Conservation (phyloP, 2,888 invertebrate genomes). For the Protonemura montana region DNA sequence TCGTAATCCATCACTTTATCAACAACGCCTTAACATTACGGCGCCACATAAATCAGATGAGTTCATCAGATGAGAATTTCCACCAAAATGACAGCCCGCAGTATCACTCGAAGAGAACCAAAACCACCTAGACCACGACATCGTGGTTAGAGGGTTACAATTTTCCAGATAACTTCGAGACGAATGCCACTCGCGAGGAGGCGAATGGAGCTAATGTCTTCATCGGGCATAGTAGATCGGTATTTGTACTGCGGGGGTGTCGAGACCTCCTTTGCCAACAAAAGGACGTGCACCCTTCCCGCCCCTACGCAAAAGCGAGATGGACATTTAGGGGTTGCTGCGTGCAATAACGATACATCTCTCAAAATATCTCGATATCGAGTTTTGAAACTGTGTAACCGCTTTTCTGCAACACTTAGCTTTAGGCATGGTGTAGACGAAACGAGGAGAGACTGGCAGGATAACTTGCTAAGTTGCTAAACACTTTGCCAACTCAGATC, state of each 20-base stretch:
- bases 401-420: conserved; percentile 25
- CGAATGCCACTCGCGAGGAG: background rate
- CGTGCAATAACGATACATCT: conserved; percentile 24
- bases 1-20: background rate
- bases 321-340: conserved; percentile 22
- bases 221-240: conserved; percentile 31
- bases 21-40: background rate
- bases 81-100: background rate
- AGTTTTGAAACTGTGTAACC: conserved; percentile 17
- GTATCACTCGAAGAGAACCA: background rate
- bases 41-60: background rate
- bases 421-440: background rate
- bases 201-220: background rate
- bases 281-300: background rate
- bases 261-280: conserved; percentile 31
- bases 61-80: background rate
- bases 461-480: background rate
- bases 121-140: background rate
- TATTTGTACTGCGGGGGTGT: conserved; percentile 35
- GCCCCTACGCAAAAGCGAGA: background rate
- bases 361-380: conserved; percentile 20
- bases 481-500: background rate
- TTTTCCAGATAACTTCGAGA: background rate
- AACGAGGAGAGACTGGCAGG: background rate
- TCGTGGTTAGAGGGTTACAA: background rate